phyloP scores from a whole-genome alignment of 2,888 invertebrate genomes.

The Lissonota sp. region DNA sequence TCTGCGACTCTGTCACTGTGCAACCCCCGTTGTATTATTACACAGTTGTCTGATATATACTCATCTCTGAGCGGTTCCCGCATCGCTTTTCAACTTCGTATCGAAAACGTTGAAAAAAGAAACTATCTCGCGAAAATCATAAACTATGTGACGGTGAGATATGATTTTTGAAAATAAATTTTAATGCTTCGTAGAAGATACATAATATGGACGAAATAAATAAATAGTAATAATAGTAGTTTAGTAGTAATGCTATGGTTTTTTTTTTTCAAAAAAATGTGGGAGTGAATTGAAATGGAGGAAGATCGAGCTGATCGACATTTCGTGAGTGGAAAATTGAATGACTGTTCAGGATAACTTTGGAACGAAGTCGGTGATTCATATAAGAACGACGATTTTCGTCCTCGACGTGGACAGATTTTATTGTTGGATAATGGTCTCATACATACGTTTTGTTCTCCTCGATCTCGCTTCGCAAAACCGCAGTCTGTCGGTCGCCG shows the following conservation, averaged over 20 bases:
- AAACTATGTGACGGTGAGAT: too few relatives aligned
- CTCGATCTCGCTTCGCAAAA: slow-evolving; percentile 14
- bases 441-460: not conserved
- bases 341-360: slow-evolving; percentile 4
- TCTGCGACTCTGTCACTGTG: not conserved
- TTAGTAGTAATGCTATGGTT: too few relatives aligned
- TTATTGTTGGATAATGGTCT: slow-evolving; percentile 31
- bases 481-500: slow-evolving; percentile 53
- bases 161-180: too few relatives aligned
- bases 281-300: too few relatives aligned
- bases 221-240: too few relatives aligned
- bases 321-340: too few relatives aligned
- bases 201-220: too few relatives aligned
- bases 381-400: slow-evolving; percentile 21
- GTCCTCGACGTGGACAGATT: slow-evolving; percentile 16
- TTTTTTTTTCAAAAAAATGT: too few relatives aligned
- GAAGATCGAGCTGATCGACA: too few relatives aligned
- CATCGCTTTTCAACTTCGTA: not conserved
- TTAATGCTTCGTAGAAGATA: too few relatives aligned
- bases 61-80: slow-evolving; percentile 4
- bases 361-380: slow-evolving; percentile 38
- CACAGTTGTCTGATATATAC: not conserved
- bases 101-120: not conserved
- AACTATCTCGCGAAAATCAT: not conserved
- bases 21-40: not conserved